Evolutionary conservation across 2,888 invertebrate genomes (phyloP).

Genomic region (Dinocampus coccinellae): DNA sequence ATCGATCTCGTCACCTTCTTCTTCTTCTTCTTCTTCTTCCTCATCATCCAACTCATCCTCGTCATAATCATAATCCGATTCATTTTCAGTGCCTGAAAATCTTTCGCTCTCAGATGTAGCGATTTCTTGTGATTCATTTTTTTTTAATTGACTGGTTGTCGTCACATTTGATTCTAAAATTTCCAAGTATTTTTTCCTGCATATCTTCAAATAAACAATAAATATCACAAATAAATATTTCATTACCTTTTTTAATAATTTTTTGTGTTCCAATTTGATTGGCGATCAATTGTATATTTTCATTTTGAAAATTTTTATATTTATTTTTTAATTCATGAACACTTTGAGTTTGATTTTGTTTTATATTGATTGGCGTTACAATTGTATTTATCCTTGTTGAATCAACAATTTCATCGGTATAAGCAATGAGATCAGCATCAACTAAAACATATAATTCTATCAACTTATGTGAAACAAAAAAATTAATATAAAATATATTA

Average conservation of each 20-base stretch:
- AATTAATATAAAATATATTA: neutral
- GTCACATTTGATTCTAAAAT: constrained; percentile 19
- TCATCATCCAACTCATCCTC: constrained; percentile 74
- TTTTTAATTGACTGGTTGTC: constrained; percentile 29
- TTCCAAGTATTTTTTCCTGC: constrained; percentile 21
- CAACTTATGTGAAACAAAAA: no score
- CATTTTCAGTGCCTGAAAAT: constrained; percentile 51
- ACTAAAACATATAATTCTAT: no score
- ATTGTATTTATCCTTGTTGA: constrained; percentile 70
- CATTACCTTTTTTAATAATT: neutral
- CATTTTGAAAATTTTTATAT: constrained; percentile 48
- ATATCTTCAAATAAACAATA: neutral
- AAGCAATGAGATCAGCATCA: constrained; percentile 48
- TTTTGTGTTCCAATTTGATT: constrained; percentile 1
- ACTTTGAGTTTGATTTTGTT: constrained; percentile 45
- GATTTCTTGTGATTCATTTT: constrained; percentile 39
- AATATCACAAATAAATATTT: neutral
- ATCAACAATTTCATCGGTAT: constrained; percentile 56
- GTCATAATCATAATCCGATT: constrained; percentile 49
- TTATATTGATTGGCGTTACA: constrained; percentile 56
- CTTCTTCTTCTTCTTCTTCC: constrained; percentile 55
- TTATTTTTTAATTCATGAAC: constrained; percentile 54
- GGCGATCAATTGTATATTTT: constrained; percentile 12
- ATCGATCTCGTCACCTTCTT: constrained; percentile 61
- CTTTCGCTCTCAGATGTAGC: constrained; percentile 46